Percentiles rank a stretch among this genome's conserved stretches.
Evolutionary conservation across 2,888 invertebrate genomes (phyloP).

Genomic region (Sicus ferrugineus): DNA sequence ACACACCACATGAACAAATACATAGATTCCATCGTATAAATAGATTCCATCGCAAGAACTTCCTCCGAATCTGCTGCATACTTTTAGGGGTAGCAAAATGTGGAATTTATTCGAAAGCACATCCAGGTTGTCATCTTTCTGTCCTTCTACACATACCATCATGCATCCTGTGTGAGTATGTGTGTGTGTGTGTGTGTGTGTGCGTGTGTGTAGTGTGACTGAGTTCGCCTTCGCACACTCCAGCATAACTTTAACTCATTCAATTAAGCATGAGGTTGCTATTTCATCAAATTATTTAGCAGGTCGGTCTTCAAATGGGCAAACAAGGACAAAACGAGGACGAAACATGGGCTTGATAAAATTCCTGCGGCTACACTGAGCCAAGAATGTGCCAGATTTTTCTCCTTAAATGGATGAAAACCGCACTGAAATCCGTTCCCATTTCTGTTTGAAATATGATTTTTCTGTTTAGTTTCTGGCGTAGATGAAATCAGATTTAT

Average conservation of each 20-base stretch:
- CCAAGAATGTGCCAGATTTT: no score
- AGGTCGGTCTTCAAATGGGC: background rate
- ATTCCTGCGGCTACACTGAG: no score
- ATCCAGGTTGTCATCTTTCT: background rate
- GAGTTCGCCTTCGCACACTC: background rate
- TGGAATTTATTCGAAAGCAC: background rate
- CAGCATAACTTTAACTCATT: constrained; percentile 13
- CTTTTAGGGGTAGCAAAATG: background rate
- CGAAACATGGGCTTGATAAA: no score
- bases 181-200: background rate
- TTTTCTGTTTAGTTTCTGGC: no score
- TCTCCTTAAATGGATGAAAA: no score
- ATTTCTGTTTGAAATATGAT: no score
- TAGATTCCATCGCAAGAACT: background rate
- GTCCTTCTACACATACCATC: no score
- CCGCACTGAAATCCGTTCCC: no score
- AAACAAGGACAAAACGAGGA: background rate
- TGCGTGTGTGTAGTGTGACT: background rate
- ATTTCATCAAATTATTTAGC: constrained; percentile 22
- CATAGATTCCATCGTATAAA: background rate
- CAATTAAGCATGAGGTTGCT: constrained; percentile 12
- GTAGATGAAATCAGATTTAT: no score
- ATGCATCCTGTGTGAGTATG: background rate
- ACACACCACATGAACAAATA: background rate
- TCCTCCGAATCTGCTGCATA: constrained; percentile 5